phyloP scores from a whole-genome alignment of 2,797 vertebrate genomes.

The Eulemur albifrons region DNA sequence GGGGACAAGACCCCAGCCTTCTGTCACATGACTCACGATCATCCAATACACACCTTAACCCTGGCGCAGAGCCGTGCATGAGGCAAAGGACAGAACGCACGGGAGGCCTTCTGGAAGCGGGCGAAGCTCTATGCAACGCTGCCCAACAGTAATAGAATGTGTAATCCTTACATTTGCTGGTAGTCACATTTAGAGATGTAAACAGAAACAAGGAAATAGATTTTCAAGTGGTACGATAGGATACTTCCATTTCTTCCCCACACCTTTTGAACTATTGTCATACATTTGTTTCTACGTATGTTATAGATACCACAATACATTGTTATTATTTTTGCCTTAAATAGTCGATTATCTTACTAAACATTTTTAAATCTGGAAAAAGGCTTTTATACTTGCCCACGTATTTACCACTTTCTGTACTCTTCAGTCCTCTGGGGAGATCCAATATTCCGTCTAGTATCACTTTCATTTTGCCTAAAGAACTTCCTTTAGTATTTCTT shows the following conservation, averaged over 20 bases:
- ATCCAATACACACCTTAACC: rapidly evolving
- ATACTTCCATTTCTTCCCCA: not conserved
- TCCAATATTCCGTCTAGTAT: not conserved
- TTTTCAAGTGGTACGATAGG: not conserved
- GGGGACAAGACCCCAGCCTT: not conserved
- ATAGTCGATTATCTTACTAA: not conserved
- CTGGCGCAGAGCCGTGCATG: not conserved
- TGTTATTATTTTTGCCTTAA: not conserved
- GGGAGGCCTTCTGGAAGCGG: not conserved
- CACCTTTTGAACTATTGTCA: not conserved
- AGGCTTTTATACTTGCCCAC: not conserved
- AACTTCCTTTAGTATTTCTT: not conserved
- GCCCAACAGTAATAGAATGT: not conserved
- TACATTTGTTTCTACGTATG: not conserved
- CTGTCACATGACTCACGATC: not conserved
- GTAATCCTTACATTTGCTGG: not conserved
- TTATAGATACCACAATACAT: not conserved
- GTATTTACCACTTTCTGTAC: not conserved
- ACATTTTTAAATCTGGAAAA: not conserved
- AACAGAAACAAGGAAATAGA: not conserved
- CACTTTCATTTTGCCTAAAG: not conserved
- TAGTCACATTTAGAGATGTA: not conserved
- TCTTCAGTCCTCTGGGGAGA: not conserved
- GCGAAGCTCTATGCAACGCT: rapidly evolving
- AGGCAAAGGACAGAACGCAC: rapidly evolving